Evolutionary conservation across 2,888 invertebrate species (phyloP).

Genomic region (Netelia melanura): DNA sequence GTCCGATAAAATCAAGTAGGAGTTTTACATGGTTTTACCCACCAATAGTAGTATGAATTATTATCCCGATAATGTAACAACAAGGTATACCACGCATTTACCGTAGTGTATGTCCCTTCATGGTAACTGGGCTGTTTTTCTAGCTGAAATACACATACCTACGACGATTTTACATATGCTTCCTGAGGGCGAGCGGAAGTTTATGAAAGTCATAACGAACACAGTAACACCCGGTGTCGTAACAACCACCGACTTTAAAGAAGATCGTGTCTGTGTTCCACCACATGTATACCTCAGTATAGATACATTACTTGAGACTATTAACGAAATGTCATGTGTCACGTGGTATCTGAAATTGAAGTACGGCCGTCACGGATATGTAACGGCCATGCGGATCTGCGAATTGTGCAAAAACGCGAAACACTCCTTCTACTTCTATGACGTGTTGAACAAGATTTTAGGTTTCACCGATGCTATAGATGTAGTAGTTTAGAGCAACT

Average conservation of each 20-base stretch:
- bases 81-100: neutral
- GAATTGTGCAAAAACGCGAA: neutral
- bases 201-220: conserved; percentile 18
- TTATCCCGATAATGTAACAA: neutral
- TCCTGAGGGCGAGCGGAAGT: conserved; percentile 6
- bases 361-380: neutral
- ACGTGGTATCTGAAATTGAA: conserved; percentile 4
- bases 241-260: neutral
- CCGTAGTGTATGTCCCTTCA: neutral
- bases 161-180: conserved; percentile 37
- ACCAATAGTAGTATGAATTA: neutral
- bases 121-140: conserved; percentile 15
- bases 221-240: neutral
- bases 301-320: conserved; percentile 15
- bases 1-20: neutral
- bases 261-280: neutral
- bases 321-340: conserved; percentile 26
- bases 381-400: conserved; percentile 9
- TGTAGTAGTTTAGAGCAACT: neutral
- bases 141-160: conserved; percentile 43
- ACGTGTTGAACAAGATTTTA: conserved; percentile 33
- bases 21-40: conserved; percentile 14
- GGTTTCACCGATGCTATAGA: neutral
- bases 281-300: conserved; percentile 1
- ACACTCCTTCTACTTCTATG: conserved; percentile 22